A percentile compares a stretch with the other conserved stretches of the same genome.
These are phyloP conservation scores for Peromyscus aztecus DNA, from an alignment of 2,797 vertebrate genomes.

Conservation along the genomic window DNA sequence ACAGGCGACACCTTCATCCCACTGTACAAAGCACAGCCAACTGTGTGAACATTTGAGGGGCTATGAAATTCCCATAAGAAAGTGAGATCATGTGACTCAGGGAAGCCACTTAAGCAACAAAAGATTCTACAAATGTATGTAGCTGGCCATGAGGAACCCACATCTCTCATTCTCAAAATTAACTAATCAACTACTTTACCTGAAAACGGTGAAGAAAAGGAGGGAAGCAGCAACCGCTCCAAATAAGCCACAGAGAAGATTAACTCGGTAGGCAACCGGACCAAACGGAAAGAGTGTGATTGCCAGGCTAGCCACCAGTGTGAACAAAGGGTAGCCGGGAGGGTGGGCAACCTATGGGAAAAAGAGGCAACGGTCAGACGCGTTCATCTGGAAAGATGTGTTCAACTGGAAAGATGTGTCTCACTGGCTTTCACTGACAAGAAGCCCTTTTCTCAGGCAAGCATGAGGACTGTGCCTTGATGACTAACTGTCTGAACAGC, in stretches of 20 bases:
- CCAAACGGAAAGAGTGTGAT: constrained; percentile 89
- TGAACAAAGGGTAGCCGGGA: constrained; percentile 98
- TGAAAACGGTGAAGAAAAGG: constrained; percentile 95
- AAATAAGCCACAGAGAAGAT: constrained; percentile 93
- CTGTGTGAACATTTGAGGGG: constrained; percentile 49
- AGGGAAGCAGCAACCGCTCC: constrained; percentile 93
- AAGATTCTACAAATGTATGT: neutral
- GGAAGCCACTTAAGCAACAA: constrained; percentile 38
- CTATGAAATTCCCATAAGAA: constrained; percentile 14
- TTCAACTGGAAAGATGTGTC: constrained; percentile 7
- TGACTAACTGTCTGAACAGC: neutral
- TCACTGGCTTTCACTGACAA: constrained; percentile 59
- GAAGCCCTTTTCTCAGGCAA: constrained; percentile 44
- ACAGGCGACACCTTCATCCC: constrained; percentile 82
- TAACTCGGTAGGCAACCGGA: constrained; percentile 93
- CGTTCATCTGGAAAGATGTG: constrained; percentile 12
- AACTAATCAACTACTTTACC: constrained; percentile 89
- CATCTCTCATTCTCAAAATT: constrained; percentile 10
- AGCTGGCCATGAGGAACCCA: neutral
- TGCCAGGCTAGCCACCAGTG: constrained; percentile 91
- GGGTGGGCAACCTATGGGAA: constrained; percentile 95
- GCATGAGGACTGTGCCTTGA: neutral
- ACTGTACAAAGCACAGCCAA: constrained; percentile 57
- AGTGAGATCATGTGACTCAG: constrained; percentile 18
- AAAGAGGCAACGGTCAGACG: constrained; percentile 64